Conservation (phyloP, 1,140 invertebrate genomes). For the Trinorchestia longiramus region DNA sequence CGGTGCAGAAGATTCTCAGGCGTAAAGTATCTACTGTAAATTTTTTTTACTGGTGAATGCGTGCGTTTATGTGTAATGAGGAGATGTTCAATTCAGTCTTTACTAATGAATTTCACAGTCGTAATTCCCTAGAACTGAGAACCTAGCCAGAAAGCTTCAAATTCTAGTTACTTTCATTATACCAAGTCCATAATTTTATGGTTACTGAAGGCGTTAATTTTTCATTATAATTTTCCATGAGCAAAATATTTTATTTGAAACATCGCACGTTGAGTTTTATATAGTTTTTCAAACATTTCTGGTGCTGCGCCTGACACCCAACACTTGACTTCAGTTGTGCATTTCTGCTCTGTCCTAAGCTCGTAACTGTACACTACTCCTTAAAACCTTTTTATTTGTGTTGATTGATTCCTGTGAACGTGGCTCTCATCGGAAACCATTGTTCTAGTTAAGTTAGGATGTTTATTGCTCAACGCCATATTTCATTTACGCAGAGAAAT, state of each 20-base stretch:
- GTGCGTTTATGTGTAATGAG: not conserved
- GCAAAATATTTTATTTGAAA: not conserved
- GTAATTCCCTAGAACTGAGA: no score
- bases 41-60: not conserved
- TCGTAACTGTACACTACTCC: not conserved
- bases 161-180: not conserved
- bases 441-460: not conserved
- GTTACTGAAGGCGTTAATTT: not conserved
- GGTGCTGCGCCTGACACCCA: not conserved
- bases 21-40: no score
- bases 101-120: no score
- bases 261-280: no score
- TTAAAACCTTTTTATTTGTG: not conserved
- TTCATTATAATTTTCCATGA: not conserved
- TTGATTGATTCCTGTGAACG: not conserved
- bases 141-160: no score
- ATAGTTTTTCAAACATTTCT: no score
- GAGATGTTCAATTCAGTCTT: not conserved
- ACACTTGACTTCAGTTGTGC: not conserved
- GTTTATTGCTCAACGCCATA: not conserved
- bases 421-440: not conserved
- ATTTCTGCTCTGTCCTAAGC: not conserved
- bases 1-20: no score
- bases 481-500: not conserved
- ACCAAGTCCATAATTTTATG: not conserved